Base-by-base conservation (phyloP, 2,113 vertebrate species). In the Myotis brandtii region DNA sequence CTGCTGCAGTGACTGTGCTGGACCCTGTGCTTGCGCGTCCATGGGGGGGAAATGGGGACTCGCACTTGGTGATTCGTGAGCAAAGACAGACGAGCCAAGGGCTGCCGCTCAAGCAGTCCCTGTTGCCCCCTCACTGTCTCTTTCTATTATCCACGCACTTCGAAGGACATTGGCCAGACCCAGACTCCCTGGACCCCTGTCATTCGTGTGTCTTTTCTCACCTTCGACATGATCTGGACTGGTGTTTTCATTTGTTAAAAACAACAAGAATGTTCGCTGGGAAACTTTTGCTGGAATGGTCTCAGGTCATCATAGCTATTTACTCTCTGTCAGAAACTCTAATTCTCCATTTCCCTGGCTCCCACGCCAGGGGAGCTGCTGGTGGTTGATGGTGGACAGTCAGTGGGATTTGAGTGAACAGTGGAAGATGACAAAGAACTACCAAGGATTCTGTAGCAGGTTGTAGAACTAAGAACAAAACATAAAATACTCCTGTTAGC, bases 241-340 rank as follows among this genome's bases (percentile, higher is more conserved):
- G 56, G 87, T 96, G 94, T 97, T 97, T 96, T 94, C 96, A 93
- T 97, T 97, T 93, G 94, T 95, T 97, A 95, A 96, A 96, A 96
- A 97, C 93, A 96, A 92, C 95, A 95, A 92, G 95, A 87, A 76
- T 56, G 50, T 86, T 96, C 30, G 54, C 91, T 89, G 92, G 86
- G 96, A 97, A 96, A 89, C 75, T 94, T 87, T 62, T 80, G 83
- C 85, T 93, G 93, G 87, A 91, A 64, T 77, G 3, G 7, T 62
- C 88, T 96, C 96, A 89, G 93, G 89, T 89, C 94, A 59, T 92
- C 56, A 18, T 34, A 93, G 95, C 94, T 96, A 92, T 93, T 97
- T 97, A 89, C 76, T 96, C 93, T 59, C 86, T 91, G 94, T 95
- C 97, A 97, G 92, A 96, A 91, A 95, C 79, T 69, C 2, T 95